These are phyloP conservation scores for Scyliorhinus canicula DNA, from an alignment of 2,797 vertebrate genomes.

Conservation along the genomic window DNA sequence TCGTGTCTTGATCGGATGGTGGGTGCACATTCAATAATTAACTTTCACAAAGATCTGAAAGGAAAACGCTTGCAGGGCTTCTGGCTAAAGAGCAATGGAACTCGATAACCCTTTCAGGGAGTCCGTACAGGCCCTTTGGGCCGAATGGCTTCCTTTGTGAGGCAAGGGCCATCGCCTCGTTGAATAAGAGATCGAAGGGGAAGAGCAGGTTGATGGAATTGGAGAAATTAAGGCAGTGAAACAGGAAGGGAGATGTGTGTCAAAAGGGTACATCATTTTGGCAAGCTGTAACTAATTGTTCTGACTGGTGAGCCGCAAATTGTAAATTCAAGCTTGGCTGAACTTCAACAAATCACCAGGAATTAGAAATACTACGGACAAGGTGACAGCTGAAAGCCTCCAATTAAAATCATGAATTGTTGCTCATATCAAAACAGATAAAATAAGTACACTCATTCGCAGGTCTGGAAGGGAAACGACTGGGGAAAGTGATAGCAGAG, in stretches of 20 bases:
- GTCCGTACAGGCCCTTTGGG: too few species aligned
- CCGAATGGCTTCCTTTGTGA: too few species aligned
- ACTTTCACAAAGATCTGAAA: neutral
- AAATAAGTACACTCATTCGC: too few species aligned
- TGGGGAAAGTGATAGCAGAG: neutral
- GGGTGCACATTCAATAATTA: neutral
- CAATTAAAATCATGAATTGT: neutral
- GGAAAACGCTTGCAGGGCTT: neutral
- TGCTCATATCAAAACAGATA: neutral
- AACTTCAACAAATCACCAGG: neutral
- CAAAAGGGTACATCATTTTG: neutral
- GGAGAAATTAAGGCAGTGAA: neutral
- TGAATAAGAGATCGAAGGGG: neutral
- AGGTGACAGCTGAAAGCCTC: neutral
- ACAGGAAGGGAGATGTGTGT: neutral
- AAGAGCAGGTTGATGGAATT: neutral
- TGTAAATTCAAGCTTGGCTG: constrained; percentile 17
- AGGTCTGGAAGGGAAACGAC: neutral
- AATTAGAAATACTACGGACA: neutral
- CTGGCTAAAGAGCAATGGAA: neutral
- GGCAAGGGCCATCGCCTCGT: neutral
- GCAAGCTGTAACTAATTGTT: constrained; percentile 8
- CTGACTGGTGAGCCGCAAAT: neutral
- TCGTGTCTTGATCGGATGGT: neutral
- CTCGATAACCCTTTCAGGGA: neutral